These are phyloP conservation scores for Seriola rivoliana DNA, from an alignment of 2,113 vertebrate species.

Conservation along the genomic window DNA sequence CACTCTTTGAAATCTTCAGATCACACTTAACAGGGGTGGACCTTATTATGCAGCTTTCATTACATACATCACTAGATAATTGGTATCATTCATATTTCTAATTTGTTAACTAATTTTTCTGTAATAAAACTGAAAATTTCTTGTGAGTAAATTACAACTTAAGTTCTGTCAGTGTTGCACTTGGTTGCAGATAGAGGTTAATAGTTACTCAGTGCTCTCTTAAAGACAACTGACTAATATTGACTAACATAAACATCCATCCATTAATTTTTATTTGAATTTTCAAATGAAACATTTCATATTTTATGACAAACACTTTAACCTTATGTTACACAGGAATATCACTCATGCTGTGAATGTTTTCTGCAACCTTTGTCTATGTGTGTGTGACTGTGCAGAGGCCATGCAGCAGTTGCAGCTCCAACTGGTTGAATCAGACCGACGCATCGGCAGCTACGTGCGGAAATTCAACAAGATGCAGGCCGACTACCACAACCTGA, in stretches of 20 bases:
- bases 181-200: not conserved
- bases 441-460: conserved; percentile 83
- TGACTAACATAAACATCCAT: not conserved
- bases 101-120: not conserved
- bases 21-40: not conserved
- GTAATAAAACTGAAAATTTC: not conserved
- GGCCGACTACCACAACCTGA: conserved; percentile 91
- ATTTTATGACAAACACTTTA: not conserved
- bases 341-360: not conserved
- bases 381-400: conserved; percentile 79
- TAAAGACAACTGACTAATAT: not conserved
- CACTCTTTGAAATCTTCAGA: not conserved
- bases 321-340: not conserved
- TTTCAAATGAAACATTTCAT: not conserved
- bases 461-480: conserved; percentile 90
- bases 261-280: not conserved
- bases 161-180: not conserved
- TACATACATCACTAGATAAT: not conserved
- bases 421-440: conserved; percentile 89
- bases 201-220: not conserved
- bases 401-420: conserved; percentile 88
- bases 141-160: not conserved
- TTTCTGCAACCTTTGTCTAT: conserved; percentile 5
- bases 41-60: no score
- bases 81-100: not conserved